These are phyloP conservation scores for Xanthia icteritia DNA, from an alignment of 2,888 invertebrate species.

Conservation along the genomic window DNA sequence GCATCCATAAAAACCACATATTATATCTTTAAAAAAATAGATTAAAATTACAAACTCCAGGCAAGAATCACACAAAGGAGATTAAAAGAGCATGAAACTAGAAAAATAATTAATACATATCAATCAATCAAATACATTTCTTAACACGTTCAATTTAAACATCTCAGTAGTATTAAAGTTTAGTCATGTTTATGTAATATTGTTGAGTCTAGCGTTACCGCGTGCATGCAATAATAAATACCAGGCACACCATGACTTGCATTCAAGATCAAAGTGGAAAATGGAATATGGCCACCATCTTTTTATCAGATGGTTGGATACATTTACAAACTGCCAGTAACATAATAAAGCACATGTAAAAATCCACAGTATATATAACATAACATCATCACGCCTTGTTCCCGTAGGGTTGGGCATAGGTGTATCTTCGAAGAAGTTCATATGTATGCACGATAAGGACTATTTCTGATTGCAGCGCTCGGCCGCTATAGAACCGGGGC, in stretches of 20 bases:
- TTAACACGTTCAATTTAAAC: constrained; percentile 17
- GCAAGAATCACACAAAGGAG: not conserved
- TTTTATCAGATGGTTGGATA: no score
- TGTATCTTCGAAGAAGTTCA: no score
- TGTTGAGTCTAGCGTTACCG: constrained; percentile 8
- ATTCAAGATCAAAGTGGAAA: constrained; percentile 21
- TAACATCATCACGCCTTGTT: no score
- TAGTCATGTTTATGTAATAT: constrained; percentile 23
- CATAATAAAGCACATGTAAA: not conserved
- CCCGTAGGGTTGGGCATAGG: no score
- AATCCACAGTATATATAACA: not conserved
- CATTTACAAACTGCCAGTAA: not conserved
- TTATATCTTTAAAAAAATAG: not conserved
- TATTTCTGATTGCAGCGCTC: no score
- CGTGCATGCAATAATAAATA: constrained; percentile 47
- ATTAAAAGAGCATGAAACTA: not conserved
- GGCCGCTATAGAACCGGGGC: no score
- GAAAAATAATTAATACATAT: not conserved
- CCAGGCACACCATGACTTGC: constrained; percentile 29
- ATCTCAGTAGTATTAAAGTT: constrained; percentile 4
- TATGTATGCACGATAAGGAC: no score
- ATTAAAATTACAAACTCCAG: not conserved
- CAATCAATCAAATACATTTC: constrained; percentile 23
- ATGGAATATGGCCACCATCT: constrained; percentile 1
- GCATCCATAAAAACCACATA: not conserved